phyloP scores from a whole-genome alignment of 1,140 invertebrate genomes.

The Aphelenchoides avenae region DNA sequence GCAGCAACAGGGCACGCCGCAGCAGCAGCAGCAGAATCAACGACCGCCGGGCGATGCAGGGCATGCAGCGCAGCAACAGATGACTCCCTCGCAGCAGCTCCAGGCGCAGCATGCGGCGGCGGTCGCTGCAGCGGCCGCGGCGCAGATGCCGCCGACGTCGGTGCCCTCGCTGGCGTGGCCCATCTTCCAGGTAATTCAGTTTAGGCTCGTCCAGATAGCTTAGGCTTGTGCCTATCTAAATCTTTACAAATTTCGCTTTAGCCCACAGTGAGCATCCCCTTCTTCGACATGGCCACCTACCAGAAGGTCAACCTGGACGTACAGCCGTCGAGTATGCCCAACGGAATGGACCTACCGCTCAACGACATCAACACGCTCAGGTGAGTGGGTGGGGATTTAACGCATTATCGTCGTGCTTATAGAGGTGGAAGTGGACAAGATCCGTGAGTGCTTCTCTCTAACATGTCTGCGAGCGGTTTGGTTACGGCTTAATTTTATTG shows the following conservation, averaged over 20 bases:
- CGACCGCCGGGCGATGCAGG: too few relatives aligned
- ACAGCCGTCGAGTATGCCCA: constrained; percentile 35
- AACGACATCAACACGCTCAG: constrained; percentile 45
- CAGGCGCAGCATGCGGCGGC: background rate
- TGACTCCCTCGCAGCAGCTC: constrained; percentile 1
- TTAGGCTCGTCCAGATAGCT: too few relatives aligned
- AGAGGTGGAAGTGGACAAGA: too few relatives aligned
- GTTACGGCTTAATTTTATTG: too few relatives aligned
- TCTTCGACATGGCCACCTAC: constrained; percentile 44
- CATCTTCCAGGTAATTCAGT: constrained; percentile 29
- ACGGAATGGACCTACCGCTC: constrained; percentile 47
- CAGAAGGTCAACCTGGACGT: constrained; percentile 46
- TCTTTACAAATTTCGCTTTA: too few relatives aligned
- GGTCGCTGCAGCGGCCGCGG: background rate
- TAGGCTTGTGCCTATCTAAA: too few relatives aligned
- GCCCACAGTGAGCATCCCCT: constrained; percentile 36
- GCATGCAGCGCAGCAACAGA: background rate
- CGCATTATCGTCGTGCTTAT: too few relatives aligned
- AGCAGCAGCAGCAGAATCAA: constrained; percentile 4
- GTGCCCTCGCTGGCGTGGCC: constrained; percentile 29
- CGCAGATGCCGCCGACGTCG: constrained; percentile 4
- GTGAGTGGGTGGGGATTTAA: too few relatives aligned
- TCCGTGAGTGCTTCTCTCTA: too few relatives aligned
- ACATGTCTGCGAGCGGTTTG: too few relatives aligned
- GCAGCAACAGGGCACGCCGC: background rate